phyloP scores from a whole-genome alignment of 2,888 invertebrate species.

The Pterobdella sp. region DNA sequence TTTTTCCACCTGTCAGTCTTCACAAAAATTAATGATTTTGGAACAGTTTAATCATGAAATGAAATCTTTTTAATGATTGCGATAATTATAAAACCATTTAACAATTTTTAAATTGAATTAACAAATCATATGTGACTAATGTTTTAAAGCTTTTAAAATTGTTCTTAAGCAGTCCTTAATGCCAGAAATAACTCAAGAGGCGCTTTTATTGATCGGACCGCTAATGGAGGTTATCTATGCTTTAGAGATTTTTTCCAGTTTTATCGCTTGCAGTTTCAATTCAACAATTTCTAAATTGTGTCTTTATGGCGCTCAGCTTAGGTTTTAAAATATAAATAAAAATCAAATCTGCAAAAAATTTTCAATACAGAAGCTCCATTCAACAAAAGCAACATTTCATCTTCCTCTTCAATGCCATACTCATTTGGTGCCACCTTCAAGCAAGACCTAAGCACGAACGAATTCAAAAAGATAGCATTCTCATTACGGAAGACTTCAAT shows the following conservation, averaged over 20 bases:
- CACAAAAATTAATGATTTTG: too few species aligned
- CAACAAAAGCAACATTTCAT: conserved; percentile 3
- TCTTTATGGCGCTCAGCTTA: too few species aligned
- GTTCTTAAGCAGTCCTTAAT: conserved; percentile 3
- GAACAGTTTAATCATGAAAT: too few species aligned
- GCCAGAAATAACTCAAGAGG: neutral
- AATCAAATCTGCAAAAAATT: neutral
- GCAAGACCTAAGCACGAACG: conserved; percentile 81
- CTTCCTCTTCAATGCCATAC: conserved; percentile 47
- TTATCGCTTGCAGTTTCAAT: too few species aligned
- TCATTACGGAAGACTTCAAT: conserved; percentile 87
- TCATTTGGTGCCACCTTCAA: conserved; percentile 76
- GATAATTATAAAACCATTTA: too few species aligned
- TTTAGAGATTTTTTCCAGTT: neutral
- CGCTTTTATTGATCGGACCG: neutral
- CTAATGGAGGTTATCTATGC: neutral
- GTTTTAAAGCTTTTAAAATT: too few species aligned
- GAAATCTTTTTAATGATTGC: too few species aligned
- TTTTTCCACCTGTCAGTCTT: too few species aligned
- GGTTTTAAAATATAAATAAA: too few species aligned
- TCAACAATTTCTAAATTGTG: too few species aligned
- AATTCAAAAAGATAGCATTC: conserved; percentile 90
- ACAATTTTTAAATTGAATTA: too few species aligned
- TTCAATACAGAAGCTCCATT: neutral
- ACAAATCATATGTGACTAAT: too few species aligned